Evolutionary conservation across 2,797 vertebrate species (phyloP).

Genomic region (Tauraco hartlaubi): DNA sequence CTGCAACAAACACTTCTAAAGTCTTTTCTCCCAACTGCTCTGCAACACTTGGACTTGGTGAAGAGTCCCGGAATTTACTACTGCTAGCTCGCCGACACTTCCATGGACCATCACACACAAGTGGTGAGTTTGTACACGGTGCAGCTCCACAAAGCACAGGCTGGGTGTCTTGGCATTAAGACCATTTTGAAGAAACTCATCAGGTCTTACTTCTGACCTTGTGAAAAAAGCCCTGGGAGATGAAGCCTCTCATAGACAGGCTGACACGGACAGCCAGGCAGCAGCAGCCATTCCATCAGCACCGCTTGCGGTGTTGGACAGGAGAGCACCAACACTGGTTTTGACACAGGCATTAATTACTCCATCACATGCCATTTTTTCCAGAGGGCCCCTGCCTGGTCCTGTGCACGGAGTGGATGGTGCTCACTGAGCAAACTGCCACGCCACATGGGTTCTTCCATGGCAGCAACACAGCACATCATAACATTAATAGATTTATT

Average conservation of each 20-base stretch:
- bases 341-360: neutral
- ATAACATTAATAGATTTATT: neutral
- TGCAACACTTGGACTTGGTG: neutral
- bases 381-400: neutral
- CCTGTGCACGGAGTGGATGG: accelerated
- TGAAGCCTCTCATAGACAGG: accelerated
- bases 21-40: neutral
- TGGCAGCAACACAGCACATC: neutral
- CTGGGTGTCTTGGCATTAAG: neutral
- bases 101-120: no score
- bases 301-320: neutral
- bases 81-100: neutral
- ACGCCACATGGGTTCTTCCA: neutral
- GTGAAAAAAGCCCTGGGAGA: neutral
- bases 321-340: neutral
- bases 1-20: neutral
- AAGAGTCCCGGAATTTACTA: neutral
- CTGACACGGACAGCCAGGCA: neutral
- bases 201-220: neutral
- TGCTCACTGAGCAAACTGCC: neutral
- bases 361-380: neutral
- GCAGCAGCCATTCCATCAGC: neutral
- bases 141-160: neutral
- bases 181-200: neutral
- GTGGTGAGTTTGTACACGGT: accelerated